phyloP scores from a whole-genome alignment of 1,140 invertebrate genomes.

The Mercenaria mercenaria region DNA sequence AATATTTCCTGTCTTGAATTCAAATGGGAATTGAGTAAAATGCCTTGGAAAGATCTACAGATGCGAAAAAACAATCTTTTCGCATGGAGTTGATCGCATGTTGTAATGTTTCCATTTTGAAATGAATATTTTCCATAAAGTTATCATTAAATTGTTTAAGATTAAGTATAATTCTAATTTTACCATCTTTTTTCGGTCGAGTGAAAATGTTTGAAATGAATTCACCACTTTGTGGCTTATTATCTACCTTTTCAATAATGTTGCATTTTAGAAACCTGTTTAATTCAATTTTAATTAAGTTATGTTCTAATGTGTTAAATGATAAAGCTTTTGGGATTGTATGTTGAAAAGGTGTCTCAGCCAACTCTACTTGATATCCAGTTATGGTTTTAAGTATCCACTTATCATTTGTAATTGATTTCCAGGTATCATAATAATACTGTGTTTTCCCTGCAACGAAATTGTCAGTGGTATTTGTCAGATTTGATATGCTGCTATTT shows the following conservation, averaged over 20 bases:
- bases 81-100: conserved; percentile 23
- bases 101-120: conserved; percentile 12
- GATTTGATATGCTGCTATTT: conserved; percentile 13
- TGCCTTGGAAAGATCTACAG: conserved; percentile 24
- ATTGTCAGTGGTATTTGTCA: conserved; percentile 28
- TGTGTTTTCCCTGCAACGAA: conserved; percentile 11
- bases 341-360: not conserved
- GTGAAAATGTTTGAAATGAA: conserved; percentile 26
- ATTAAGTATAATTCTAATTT: conserved; percentile 27
- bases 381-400: conserved; percentile 15
- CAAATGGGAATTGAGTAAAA: conserved; percentile 67
- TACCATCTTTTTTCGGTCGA: conserved; percentile 46
- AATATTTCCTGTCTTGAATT: conserved; percentile 60
- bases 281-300: conserved; percentile 4
- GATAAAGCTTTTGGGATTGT: conserved; percentile 26
- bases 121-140: conserved; percentile 22
- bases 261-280: conserved; percentile 5
- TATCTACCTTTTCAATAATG: conserved; percentile 13
- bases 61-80: conserved; percentile 40
- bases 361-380: conserved; percentile 17
- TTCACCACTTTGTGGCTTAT: not conserved
- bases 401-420: conserved; percentile 1
- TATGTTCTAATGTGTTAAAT: not conserved
- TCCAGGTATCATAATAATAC: not conserved
- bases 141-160: conserved; percentile 40